Conservation (phyloP, 1,140 invertebrate species). For the Lepidostoma basale region DNA sequence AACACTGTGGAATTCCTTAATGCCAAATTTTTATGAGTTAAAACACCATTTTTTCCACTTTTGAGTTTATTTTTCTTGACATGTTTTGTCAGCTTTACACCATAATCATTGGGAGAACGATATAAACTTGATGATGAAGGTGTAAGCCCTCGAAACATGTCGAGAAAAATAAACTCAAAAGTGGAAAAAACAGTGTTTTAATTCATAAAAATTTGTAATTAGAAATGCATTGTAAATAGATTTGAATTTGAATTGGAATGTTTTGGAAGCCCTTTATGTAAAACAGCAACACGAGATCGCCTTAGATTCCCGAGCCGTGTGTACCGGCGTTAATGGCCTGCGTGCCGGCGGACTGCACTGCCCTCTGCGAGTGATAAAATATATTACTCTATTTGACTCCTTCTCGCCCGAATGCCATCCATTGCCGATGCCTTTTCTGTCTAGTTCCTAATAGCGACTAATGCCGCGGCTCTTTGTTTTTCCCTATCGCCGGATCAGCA, state of each 20-base stretch:
- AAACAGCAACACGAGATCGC: conserved; percentile 8
- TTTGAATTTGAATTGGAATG: background rate
- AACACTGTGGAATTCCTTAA: too few relatives aligned
- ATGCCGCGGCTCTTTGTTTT: background rate
- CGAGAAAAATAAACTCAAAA: too few relatives aligned
- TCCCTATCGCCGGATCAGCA: background rate
- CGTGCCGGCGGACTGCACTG: background rate
- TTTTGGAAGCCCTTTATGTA: background rate
- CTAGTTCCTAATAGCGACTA: conserved; percentile 4
- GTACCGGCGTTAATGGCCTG: conserved; percentile 1
- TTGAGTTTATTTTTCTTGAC: too few relatives aligned
- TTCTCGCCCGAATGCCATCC: background rate
- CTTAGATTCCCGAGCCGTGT: background rate
- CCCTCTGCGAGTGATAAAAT: background rate
- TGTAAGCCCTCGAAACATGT: too few relatives aligned
- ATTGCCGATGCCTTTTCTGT: background rate
- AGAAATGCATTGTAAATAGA: too few relatives aligned
- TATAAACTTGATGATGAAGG: too few relatives aligned
- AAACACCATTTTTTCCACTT: too few relatives aligned
- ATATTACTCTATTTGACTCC: background rate
- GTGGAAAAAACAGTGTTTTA: too few relatives aligned
- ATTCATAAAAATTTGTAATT: too few relatives aligned
- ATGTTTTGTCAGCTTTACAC: too few relatives aligned
- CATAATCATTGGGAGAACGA: too few relatives aligned
- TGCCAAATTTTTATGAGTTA: too few relatives aligned